phyloP scores from a whole-genome alignment of 1,140 invertebrate species.

The Ditylenchus dipsaci region DNA sequence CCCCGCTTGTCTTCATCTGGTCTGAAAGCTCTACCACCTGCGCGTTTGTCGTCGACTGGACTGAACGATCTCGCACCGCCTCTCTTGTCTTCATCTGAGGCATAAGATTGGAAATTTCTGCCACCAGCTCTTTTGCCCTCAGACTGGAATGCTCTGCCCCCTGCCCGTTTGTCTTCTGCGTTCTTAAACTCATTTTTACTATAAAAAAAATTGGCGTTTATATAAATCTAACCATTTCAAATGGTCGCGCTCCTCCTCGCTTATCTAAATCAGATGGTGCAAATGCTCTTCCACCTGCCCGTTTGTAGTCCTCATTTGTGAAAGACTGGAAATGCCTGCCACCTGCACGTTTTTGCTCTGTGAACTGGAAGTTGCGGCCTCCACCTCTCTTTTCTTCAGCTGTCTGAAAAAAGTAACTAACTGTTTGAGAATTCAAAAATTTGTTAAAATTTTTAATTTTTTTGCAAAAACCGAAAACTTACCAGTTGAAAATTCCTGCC shows the following conservation, averaged over 20 bases:
- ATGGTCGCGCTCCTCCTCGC: conserved; percentile 10
- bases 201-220: too few relatives aligned
- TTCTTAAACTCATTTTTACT: too few relatives aligned
- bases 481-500: background rate
- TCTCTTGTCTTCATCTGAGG: conserved; percentile 11
- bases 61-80: conserved; percentile 9
- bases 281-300: conserved; percentile 6
- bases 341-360: conserved; percentile 1
- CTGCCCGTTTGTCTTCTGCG: too few relatives aligned
- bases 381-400: conserved; percentile 12
- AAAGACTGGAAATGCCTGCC: background rate
- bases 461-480: conserved; percentile 7
- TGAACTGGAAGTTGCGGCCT: background rate
- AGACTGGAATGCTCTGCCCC: background rate
- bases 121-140: conserved; percentile 23
- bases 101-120: conserved; percentile 9
- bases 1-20: background rate
- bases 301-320: background rate
- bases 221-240: background rate
- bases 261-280: background rate
- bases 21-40: conserved; percentile 13
- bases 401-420: background rate
- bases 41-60: conserved; percentile 10
- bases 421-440: too few relatives aligned
- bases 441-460: too few relatives aligned